Base-by-base conservation (phyloP, 2,797 vertebrate species). In the Melanotaenia pygmaea region DNA sequence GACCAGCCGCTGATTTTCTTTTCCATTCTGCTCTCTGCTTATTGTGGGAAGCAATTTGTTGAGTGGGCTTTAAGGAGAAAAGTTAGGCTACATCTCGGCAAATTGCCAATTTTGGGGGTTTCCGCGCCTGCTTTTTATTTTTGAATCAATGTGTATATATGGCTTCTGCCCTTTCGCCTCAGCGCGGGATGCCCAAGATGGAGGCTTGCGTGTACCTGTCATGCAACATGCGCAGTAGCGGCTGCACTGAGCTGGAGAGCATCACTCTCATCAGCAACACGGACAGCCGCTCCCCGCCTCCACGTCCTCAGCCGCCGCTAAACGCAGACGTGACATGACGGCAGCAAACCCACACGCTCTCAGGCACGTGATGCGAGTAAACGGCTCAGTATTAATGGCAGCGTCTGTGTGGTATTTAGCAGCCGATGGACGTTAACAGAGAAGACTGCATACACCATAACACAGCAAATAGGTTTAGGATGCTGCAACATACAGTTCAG, bases 181-280 rank as follows among this genome's bases (percentile, higher is more conserved):
- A 69, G 89, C 88, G 91, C 82, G 82, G 86, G 91, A 93, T 90
- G 92, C 85, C 87, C 93, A 96, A 95, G 86, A 94, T 94, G 93
- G 94, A 91, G 91, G 91, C 89, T 93, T 84, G 87, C 87, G 87
- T 89, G 92, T 88, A 93, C 90, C 93, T 95, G 92, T 91, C 92
- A 93, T 94, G 89, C 89, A 94, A 91, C 85, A 93, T 94, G 93
- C 94, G 86, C 93, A 93, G 93, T 88, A 89, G 92, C 56, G 83
- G 83, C 86, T 80, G 88, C 86, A 72, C 85, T 71, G 76, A 85
- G 85, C 80, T 59, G 70, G 74, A 74, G 79, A 66, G 86, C 88
- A 66, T 86, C 83, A 63, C 74, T 79, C 76, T 61, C 87, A 84
- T 84, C 86, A 91, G 88, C 88, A 88, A 58, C 88, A 72, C 76